Evolutionary conservation across 2,888 invertebrate genomes (phyloP).

Genomic region (Dendrolimus houi): DNA sequence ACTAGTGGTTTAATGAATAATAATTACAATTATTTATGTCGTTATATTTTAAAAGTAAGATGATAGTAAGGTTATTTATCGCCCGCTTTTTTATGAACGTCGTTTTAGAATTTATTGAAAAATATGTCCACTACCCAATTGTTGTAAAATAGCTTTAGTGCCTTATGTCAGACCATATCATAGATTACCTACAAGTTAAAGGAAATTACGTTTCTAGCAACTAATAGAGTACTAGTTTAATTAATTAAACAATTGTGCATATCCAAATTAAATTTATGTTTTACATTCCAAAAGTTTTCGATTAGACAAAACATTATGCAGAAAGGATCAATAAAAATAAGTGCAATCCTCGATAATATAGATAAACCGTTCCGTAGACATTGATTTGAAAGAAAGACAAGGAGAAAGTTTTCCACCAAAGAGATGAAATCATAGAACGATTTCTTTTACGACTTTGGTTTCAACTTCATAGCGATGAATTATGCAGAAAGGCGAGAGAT

Average conservation of each 20-base stretch:
- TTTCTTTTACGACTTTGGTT: slow-evolving; percentile 76
- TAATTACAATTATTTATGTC: too few species aligned
- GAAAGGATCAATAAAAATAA: slow-evolving; percentile 14
- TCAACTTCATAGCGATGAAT: slow-evolving; percentile 75
- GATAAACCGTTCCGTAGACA: slow-evolving; percentile 37
- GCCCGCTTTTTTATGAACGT: too few species aligned
- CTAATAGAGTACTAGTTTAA: slow-evolving; percentile 1
- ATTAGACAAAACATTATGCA: neutral
- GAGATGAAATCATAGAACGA: slow-evolving; percentile 75
- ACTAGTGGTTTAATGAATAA: too few species aligned
- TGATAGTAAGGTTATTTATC: too few species aligned
- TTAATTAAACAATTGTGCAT: neutral
- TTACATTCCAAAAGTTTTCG: too few species aligned
- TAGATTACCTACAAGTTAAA: too few species aligned
- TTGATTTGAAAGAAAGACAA: slow-evolving; percentile 62
- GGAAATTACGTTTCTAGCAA: neutral
- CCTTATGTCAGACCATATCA: too few species aligned
- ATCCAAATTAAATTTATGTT: neutral
- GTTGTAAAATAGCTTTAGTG: too few species aligned
- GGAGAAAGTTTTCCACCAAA: slow-evolving; percentile 65
- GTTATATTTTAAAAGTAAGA: too few species aligned
- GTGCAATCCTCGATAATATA: slow-evolving; percentile 33
- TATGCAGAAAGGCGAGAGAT: slow-evolving; percentile 74
- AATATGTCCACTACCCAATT: too few species aligned
- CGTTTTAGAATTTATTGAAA: too few species aligned